A percentile compares a stretch with the other conserved stretches of the same genome.
phyloP scores from a whole-genome alignment of 2,888 invertebrate genomes.

The Platycnemis pennipes region DNA sequence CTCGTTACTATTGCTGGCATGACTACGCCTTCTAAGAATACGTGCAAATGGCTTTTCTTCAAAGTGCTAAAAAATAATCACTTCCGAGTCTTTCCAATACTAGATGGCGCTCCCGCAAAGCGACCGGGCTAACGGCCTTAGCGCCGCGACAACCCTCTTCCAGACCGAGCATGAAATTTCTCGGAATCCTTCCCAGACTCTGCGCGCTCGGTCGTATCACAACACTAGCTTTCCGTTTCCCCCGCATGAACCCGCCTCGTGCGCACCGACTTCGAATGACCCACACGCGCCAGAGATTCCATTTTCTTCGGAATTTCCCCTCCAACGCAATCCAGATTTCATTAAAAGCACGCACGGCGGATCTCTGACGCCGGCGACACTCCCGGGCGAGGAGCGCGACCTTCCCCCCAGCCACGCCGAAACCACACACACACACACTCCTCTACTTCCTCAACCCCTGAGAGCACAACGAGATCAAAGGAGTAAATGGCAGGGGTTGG shows the following conservation, averaged over 20 bases:
- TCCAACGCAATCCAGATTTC: not conserved
- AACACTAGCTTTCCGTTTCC: not conserved
- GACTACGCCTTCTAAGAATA: not conserved
- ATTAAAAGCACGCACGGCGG: not conserved
- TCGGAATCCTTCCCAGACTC: not conserved
- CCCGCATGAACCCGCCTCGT: not conserved
- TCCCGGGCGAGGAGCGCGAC: not conserved
- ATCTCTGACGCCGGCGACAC: not conserved
- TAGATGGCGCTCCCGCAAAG: not conserved
- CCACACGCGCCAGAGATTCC: not conserved
- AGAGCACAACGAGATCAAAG: not conserved
- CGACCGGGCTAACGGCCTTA: not conserved
- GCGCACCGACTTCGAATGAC: not conserved
- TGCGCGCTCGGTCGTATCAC: no score
- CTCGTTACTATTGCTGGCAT: not conserved
- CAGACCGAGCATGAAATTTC: not conserved
- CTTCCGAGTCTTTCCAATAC: not conserved
- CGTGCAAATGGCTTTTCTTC: not conserved
- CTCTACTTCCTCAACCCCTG: no score
- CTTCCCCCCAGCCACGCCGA: not conserved
- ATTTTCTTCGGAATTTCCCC: conserved; percentile 13
- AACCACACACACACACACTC: no score
- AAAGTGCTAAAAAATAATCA: not conserved
- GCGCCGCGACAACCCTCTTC: not conserved
- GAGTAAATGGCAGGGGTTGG: not conserved